Conservation (phyloP, 30 jellyfish, hydroid and myxozoan species). For the Mastigias papua region DNA sequence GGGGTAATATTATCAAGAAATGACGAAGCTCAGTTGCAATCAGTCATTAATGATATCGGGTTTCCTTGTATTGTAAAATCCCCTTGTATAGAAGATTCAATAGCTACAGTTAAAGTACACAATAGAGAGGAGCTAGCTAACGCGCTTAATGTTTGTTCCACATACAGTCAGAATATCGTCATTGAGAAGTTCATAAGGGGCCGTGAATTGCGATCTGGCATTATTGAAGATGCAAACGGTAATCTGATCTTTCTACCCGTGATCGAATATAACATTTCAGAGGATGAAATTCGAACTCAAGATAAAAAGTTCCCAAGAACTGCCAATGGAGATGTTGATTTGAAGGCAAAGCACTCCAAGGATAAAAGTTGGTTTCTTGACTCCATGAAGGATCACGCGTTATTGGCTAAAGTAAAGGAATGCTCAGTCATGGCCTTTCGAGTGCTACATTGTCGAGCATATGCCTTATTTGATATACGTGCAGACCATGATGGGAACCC, state of each 20-base stretch:
- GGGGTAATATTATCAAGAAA: not conserved
- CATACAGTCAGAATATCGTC: not conserved
- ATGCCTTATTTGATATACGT: not conserved
- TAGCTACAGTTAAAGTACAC: not conserved
- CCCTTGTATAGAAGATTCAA: not conserved
- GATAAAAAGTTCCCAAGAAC: not conserved
- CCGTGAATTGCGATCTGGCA: not conserved
- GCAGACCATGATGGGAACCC: not conserved
- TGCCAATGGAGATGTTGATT: not conserved
- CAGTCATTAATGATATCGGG: not conserved
- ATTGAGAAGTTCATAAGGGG: constrained; percentile 1
- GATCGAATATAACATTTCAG: not conserved
- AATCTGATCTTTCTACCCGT: constrained; percentile 1
- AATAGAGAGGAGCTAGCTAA: not conserved
- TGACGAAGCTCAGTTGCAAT: not conserved
- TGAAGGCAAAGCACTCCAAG: not conserved
- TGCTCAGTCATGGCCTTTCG: not conserved
- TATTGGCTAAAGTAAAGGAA: not conserved
- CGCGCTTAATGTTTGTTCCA: not conserved
- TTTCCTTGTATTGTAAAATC: not conserved
- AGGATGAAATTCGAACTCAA: not conserved
- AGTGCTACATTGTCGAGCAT: not conserved
- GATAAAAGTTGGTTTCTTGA: not conserved
- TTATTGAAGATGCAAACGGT: not conserved
- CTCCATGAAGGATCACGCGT: not conserved